phyloP scores from a whole-genome alignment of 2,113 vertebrate species.

The Ceyx margarethae region DNA sequence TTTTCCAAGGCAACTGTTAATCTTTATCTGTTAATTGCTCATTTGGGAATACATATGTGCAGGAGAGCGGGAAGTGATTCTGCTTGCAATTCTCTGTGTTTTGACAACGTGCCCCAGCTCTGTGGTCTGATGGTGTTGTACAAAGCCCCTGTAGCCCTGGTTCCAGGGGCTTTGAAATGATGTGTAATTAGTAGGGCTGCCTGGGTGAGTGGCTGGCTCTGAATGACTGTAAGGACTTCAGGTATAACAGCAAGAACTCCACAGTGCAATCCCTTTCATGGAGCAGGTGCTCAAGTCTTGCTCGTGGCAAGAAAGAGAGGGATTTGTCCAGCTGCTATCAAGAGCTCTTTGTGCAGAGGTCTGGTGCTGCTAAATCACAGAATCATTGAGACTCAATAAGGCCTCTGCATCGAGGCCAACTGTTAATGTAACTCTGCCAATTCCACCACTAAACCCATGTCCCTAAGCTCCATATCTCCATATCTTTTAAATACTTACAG shows the following conservation, averaged over 20 bases:
- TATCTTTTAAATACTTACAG: neutral
- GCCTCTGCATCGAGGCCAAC: neutral
- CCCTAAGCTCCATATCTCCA: fast-evolving
- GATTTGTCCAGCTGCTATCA: neutral
- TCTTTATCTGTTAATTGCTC: conserved; percentile 57
- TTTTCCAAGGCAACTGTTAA: conserved; percentile 42
- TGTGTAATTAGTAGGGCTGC: neutral
- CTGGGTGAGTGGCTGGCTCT: neutral
- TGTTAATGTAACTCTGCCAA: neutral
- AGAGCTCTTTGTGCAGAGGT: neutral
- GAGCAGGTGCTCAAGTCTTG: neutral
- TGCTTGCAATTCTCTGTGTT: neutral
- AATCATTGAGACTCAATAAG: neutral
- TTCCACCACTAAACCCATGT: neutral
- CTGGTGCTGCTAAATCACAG: neutral
- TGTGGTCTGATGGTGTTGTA: neutral
- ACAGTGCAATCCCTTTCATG: neutral
- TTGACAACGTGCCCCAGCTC: neutral
- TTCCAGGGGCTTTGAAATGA: neutral
- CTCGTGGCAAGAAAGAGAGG: neutral
- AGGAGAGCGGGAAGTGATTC: neutral
- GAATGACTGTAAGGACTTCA: neutral
- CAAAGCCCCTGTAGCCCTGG: neutral
- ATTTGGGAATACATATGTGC: neutral
- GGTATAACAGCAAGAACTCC: neutral